These are phyloP conservation scores for Microctonus hyperodae DNA, from an alignment of 2,888 invertebrate species.

Conservation along the genomic window DNA sequence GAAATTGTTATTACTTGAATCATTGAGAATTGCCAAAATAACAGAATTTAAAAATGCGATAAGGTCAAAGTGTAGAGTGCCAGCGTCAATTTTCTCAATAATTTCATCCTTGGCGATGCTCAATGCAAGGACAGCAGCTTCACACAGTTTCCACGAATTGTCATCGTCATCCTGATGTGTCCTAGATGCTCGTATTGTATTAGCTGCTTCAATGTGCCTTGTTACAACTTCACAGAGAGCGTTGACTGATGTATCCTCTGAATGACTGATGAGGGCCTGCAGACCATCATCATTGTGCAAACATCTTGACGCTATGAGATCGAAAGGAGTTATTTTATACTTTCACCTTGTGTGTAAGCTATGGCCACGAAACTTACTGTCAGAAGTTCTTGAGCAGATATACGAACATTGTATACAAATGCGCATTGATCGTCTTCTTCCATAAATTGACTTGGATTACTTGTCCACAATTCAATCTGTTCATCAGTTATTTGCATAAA, in stretches of 20 bases:
- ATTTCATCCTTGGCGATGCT: constrained; percentile 66
- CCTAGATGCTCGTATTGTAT: constrained; percentile 63
- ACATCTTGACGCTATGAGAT: constrained; percentile 19
- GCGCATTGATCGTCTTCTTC: constrained; percentile 74
- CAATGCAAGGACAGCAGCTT: constrained; percentile 71
- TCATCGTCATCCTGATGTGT: constrained; percentile 40
- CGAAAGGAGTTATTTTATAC: constrained; percentile 10
- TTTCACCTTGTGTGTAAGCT: background rate
- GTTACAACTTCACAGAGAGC: constrained; percentile 69
- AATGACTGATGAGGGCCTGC: constrained; percentile 55
- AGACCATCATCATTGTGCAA: constrained; percentile 26
- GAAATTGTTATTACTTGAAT: constrained; percentile 55
- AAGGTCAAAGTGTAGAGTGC: constrained; percentile 56
- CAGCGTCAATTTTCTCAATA: constrained; percentile 55
- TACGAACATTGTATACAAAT: constrained; percentile 70
- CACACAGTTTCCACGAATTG: constrained; percentile 74
- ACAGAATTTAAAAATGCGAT: constrained; percentile 63
- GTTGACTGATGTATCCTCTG: constrained; percentile 66
- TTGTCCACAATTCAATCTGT: constrained; percentile 71
- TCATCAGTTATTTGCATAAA: constrained; percentile 77
- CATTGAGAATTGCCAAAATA: constrained; percentile 64
- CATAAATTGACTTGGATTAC: constrained; percentile 72
- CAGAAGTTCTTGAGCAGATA: constrained; percentile 72
- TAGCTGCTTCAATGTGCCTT: constrained; percentile 70
- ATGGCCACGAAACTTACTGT: constrained; percentile 60